Conservation (phyloP, 2,113 vertebrate genomes). For the Lamprotornis superbus region DNA sequence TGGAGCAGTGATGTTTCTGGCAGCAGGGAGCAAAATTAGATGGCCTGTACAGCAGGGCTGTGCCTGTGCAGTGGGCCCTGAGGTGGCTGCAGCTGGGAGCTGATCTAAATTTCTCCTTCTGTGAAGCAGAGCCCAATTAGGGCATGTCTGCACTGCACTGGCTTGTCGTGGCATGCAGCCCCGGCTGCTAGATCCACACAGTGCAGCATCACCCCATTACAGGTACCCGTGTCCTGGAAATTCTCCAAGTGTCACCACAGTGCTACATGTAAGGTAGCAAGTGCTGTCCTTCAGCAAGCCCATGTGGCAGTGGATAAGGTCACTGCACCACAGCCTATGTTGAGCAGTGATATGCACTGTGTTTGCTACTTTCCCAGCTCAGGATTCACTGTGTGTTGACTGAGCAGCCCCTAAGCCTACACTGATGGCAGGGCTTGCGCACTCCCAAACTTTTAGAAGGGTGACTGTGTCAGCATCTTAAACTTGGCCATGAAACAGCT, state of each 20-base stretch:
- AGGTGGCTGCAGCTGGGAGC: background rate
- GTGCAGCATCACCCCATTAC: background rate
- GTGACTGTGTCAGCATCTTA: background rate
- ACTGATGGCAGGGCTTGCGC: background rate
- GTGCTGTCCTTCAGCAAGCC: background rate
- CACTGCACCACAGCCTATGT: rapidly evolving
- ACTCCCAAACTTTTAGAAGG: background rate
- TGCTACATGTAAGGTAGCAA: background rate
- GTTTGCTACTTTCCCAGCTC: background rate
- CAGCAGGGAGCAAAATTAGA: background rate
- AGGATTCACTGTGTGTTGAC: background rate
- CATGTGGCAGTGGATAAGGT: background rate
- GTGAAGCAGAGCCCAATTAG: rapidly evolving
- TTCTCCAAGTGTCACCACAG: background rate
- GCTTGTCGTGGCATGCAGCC: background rate
- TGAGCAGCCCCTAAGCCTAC: background rate
- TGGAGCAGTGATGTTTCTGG: background rate
- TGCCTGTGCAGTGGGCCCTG: background rate
- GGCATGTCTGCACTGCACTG: rapidly evolving
- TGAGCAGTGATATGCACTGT: background rate
- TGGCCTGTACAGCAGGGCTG: background rate
- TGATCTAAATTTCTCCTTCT: background rate
- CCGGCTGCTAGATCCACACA: background rate
- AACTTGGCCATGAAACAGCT: background rate
- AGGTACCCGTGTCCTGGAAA: background rate